phyloP scores from a whole-genome alignment of 2,113 vertebrate genomes.

The Alaudala cheleensis region DNA sequence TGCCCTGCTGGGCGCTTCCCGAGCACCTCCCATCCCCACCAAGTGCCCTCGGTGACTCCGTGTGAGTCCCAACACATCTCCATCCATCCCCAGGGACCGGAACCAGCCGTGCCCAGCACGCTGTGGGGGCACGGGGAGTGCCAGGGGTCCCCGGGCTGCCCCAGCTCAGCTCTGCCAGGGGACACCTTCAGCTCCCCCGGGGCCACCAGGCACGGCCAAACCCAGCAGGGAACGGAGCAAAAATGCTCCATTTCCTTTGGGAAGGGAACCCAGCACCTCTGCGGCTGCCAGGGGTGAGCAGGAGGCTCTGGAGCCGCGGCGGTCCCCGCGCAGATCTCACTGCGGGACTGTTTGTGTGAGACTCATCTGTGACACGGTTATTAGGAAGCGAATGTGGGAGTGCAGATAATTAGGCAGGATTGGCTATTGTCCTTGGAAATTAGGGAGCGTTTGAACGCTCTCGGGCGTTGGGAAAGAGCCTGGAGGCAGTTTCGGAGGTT shows the following conservation, averaged over 20 bases:
- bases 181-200: neutral
- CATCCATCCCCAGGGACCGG: neutral
- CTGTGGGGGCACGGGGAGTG: neutral
- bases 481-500: neutral
- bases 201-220: neutral
- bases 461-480: neutral
- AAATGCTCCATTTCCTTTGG: neutral
- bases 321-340: neutral
- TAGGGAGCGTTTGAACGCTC: neutral
- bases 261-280: fast-evolving
- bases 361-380: neutral
- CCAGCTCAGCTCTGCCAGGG: neutral
- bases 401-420: neutral
- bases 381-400: neutral
- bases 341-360: neutral
- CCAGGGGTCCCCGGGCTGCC: neutral
- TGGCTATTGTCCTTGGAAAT: neutral
- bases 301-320: neutral
- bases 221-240: fast-evolving
- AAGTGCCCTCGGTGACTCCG: neutral
- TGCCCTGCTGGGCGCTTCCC: neutral
- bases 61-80: neutral
- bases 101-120: fast-evolving
- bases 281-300: neutral
- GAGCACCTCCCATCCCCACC: neutral